These are phyloP conservation scores for Hepsetus odoe DNA, from an alignment of 2,113 vertebrate genomes.

Conservation along the genomic window DNA sequence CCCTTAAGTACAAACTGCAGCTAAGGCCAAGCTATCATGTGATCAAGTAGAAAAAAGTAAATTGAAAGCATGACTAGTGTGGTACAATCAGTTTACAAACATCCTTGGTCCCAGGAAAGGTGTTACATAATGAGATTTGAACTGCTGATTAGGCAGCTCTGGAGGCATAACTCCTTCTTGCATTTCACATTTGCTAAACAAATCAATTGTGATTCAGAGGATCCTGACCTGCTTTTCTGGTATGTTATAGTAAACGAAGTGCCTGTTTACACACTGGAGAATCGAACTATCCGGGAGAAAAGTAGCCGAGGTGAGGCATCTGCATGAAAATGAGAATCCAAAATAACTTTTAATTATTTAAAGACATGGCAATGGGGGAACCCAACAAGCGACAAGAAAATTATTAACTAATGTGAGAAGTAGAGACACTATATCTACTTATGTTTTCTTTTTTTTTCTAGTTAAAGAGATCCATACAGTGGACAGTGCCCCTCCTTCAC, in stretches of 20 bases:
- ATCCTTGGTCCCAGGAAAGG: conserved; percentile 15
- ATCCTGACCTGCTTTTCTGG: conserved; percentile 1
- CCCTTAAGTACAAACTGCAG: conserved; percentile 12
- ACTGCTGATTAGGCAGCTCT: conserved; percentile 20
- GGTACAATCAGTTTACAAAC: conserved; percentile 12
- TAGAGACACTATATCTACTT: not conserved
- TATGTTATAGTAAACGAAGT: conserved; percentile 74
- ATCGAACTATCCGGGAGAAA: conserved; percentile 69
- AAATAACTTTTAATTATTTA: conserved; percentile 43
- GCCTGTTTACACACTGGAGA: conserved; percentile 77
- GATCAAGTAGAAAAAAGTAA: conserved; percentile 39
- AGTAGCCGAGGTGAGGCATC: conserved; percentile 72
- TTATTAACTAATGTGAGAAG: conserved; percentile 15
- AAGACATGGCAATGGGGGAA: conserved; percentile 4
- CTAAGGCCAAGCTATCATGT: conserved; percentile 21
- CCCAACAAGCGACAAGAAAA: not conserved
- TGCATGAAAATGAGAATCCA: not conserved
- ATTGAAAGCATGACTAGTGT: conserved; percentile 20
- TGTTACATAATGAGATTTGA: conserved; percentile 17
- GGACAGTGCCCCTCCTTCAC: conserved; percentile 67
- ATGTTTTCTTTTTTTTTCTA: conserved; percentile 50
- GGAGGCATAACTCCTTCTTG: not conserved
- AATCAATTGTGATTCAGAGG: conserved; percentile 2
- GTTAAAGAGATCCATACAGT: conserved; percentile 71
- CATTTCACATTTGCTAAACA: conserved; percentile 10